Conservation (phyloP, 2,113 vertebrate genomes). For the Cygnus atratus region DNA sequence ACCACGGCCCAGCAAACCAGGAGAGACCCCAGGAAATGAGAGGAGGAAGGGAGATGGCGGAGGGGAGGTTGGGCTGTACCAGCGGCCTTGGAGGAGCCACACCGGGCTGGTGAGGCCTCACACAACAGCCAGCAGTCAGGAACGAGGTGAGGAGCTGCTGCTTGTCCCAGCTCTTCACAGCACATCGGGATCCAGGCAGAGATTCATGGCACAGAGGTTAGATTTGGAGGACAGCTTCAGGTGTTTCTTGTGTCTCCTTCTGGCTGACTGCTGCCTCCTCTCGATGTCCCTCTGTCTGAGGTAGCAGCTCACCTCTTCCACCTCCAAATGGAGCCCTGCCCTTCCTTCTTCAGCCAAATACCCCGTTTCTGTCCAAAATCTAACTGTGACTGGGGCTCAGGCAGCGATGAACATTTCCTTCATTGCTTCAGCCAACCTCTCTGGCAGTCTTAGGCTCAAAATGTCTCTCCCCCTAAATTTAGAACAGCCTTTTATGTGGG, state of each 20-base stretch:
- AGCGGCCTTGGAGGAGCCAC: not conserved
- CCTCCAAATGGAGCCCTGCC: not conserved
- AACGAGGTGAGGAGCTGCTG: not conserved
- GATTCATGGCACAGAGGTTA: not conserved
- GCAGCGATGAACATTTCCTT: not conserved
- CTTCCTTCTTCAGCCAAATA: not conserved
- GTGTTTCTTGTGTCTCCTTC: not conserved
- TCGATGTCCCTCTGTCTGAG: not conserved
- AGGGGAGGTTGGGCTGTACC: not conserved
- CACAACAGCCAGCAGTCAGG: not conserved
- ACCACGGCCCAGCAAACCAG: not conserved
- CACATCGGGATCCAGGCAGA: not conserved
- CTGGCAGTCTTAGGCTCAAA: not conserved
- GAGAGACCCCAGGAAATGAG: not conserved
- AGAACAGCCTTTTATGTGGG: not conserved
- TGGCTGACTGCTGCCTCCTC: not conserved
- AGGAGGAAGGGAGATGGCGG: not conserved
- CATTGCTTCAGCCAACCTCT: not conserved
- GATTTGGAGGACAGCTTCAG: slow-evolving; percentile 8
- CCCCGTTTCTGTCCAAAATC: not conserved
- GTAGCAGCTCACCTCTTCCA: not conserved
- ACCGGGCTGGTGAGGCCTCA: not conserved
- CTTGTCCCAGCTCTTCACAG: not conserved
- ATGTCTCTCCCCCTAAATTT: not conserved
- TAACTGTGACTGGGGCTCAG: not conserved